Percentiles rank a stretch among this genome's conserved stretches.
Evolutionary conservation across 2,888 invertebrate genomes (phyloP).

Genomic region (Melanargia galathea): DNA sequence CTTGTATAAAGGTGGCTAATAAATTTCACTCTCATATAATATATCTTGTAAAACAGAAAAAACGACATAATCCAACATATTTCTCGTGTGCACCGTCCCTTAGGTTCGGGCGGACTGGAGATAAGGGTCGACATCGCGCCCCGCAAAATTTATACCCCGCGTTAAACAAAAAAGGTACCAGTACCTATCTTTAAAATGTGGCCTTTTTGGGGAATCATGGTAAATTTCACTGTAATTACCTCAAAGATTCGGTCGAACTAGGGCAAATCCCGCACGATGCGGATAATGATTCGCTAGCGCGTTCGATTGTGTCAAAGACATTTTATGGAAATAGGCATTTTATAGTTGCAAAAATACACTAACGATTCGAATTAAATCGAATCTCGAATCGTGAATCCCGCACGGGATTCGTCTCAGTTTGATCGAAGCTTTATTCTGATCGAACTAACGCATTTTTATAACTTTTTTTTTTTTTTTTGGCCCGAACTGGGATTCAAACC

Average conservation of each 20-base stretch:
- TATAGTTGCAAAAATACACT: too few relatives aligned
- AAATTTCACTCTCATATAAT: conserved; percentile 2
- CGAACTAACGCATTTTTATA: too few relatives aligned
- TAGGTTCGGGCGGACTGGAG: conserved; percentile 50
- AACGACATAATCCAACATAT: conserved; percentile 21
- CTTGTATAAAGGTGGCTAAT: conserved; percentile 1
- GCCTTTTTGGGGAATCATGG: conserved; percentile 31
- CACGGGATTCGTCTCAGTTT: too few relatives aligned
- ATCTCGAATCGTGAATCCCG: too few relatives aligned
- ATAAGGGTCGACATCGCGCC: conserved; percentile 57
- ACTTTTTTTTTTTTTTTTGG: too few relatives aligned
- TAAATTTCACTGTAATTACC: conserved; percentile 28
- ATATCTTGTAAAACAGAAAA: conserved; percentile 13
- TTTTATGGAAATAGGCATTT: too few relatives aligned
- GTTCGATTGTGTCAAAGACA: too few relatives aligned
- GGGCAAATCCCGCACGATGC: too few relatives aligned
- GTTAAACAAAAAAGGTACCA: conserved; percentile 47
- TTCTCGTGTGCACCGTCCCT: conserved; percentile 39
- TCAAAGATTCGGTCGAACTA: background rate
- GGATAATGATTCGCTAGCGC: too few relatives aligned
- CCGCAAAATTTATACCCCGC: conserved; percentile 59
- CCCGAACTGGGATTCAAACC: too few relatives aligned
- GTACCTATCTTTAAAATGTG: conserved; percentile 35
- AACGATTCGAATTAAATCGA: too few relatives aligned
- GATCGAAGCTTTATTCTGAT: too few relatives aligned